Percentiles rank a stretch among this genome's conserved stretches.
These are phyloP conservation scores for Barbus barbus DNA, from an alignment of 2,113 vertebrate genomes.

Conservation along the genomic window DNA sequence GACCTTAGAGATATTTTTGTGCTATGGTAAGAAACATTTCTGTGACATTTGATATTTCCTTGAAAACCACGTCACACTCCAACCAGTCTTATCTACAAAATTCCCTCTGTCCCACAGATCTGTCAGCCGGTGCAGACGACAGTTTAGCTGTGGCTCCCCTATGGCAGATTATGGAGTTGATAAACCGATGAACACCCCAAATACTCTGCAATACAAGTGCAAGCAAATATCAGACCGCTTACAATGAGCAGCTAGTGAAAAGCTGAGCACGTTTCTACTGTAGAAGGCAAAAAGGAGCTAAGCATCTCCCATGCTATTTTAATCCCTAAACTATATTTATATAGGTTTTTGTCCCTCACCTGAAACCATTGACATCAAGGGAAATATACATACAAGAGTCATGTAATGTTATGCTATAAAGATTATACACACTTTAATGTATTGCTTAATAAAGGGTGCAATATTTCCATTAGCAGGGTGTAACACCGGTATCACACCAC, in stretches of 20 bases:
- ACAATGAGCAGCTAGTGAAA: background rate
- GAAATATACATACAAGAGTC: background rate
- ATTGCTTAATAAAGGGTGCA: background rate
- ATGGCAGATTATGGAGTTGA: constrained; percentile 25
- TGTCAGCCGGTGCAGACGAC: constrained; percentile 52
- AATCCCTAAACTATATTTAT: constrained; percentile 5
- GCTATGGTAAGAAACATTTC: constrained; percentile 17
- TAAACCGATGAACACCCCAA: constrained; percentile 21
- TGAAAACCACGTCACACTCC: constrained; percentile 13
- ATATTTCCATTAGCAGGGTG: constrained; percentile 18
- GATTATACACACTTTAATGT: background rate
- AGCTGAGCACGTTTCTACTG: background rate
- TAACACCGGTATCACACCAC: no score
- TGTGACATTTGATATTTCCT: constrained; percentile 37
- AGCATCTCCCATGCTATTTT: background rate
- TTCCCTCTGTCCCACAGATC: constrained; percentile 43
- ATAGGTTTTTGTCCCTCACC: background rate
- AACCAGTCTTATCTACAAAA: constrained; percentile 15
- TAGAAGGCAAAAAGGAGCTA: background rate
- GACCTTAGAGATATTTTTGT: constrained; percentile 37
- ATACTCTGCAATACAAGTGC: constrained; percentile 12
- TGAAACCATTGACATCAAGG: background rate
- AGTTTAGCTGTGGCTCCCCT: constrained; percentile 39
- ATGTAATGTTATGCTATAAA: background rate
- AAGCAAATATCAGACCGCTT: constrained; percentile 1